Percentiles rank a stretch among this genome's conserved stretches.
These are phyloP conservation scores for Eudorcas thomsonii DNA, from an alignment of 2,113 vertebrate species.

Conservation along the genomic window DNA sequence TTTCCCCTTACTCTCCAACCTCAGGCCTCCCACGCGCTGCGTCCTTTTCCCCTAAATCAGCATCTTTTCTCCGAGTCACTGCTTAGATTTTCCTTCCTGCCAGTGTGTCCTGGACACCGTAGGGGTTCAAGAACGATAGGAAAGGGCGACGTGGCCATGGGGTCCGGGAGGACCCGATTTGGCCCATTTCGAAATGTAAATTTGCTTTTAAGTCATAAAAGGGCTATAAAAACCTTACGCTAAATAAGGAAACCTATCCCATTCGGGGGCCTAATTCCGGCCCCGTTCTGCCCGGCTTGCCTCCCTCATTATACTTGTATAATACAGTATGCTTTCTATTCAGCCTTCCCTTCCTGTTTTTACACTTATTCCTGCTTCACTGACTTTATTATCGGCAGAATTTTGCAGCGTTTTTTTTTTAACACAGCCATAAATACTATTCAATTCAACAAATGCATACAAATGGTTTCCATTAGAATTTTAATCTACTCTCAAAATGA, in stretches of 20 bases:
- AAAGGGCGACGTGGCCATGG: neutral
- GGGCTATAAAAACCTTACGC: conserved; percentile 60
- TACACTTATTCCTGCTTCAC: conserved; percentile 75
- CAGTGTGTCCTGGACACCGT: neutral
- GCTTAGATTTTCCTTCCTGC: neutral
- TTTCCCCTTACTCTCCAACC: neutral
- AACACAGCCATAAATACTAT: conserved; percentile 80
- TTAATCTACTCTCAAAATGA: conserved; percentile 84
- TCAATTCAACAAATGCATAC: conserved; percentile 83
- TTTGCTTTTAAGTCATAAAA: conserved; percentile 63
- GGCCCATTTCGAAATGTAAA: conserved; percentile 54
- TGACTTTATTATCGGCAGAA: conserved; percentile 76
- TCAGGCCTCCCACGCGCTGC: neutral
- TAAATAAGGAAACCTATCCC: conserved; percentile 58
- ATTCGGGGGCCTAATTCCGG: conserved; percentile 51
- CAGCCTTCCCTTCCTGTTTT: conserved; percentile 73
- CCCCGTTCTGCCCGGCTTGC: conserved; percentile 61
- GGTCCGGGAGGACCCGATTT: neutral
- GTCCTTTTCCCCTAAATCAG: neutral
- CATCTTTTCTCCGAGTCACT: neutral
- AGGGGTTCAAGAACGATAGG: neutral
- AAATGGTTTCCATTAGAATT: conserved; percentile 85
- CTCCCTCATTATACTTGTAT: conserved; percentile 71
- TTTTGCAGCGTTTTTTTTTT: conserved; percentile 78
- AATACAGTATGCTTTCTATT: conserved; percentile 62